Conservation (phyloP, 1,140 invertebrate species). For the Colletes latitarsis region DNA sequence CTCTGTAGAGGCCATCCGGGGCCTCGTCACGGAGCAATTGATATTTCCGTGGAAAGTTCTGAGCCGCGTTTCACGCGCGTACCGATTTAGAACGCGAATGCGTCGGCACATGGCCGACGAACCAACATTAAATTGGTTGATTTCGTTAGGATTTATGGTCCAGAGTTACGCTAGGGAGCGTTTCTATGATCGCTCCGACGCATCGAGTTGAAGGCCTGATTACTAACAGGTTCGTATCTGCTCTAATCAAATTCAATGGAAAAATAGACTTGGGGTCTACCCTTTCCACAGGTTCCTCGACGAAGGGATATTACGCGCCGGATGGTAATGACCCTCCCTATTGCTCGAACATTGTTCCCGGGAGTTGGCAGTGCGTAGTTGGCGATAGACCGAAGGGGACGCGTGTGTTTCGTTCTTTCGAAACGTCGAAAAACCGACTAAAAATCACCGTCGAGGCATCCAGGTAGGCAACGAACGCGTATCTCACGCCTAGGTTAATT, state of each 20-base stretch:
- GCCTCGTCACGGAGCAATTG: not conserved
- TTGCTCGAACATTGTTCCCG: constrained; percentile 44
- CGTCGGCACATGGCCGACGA: not conserved
- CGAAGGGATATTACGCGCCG: constrained; percentile 62
- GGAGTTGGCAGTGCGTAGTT: constrained; percentile 53
- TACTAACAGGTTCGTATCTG: constrained; percentile 43
- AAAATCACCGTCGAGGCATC: not conserved
- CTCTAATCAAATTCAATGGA: constrained; percentile 64
- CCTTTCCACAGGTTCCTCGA: constrained; percentile 23
- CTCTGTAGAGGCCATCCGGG: too few species aligned
- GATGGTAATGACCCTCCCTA: constrained; percentile 80
- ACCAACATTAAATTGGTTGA: constrained; percentile 9
- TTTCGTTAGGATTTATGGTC: constrained; percentile 1
- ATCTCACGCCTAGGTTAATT: not conserved
- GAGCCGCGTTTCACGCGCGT: too few species aligned
- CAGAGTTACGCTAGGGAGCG: constrained; percentile 2
- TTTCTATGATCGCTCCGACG: constrained; percentile 16
- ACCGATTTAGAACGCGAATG: not conserved
- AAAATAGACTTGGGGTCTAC: constrained; percentile 56
- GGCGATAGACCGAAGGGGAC: constrained; percentile 50
- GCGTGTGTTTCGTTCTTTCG: constrained; percentile 17
- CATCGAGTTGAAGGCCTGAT: constrained; percentile 16
- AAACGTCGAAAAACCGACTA: not conserved
- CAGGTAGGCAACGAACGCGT: constrained; percentile 13
- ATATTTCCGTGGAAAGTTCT: constrained; percentile 26